Conservation (phyloP, 1,140 invertebrate genomes). For the Manduca sexta region DNA sequence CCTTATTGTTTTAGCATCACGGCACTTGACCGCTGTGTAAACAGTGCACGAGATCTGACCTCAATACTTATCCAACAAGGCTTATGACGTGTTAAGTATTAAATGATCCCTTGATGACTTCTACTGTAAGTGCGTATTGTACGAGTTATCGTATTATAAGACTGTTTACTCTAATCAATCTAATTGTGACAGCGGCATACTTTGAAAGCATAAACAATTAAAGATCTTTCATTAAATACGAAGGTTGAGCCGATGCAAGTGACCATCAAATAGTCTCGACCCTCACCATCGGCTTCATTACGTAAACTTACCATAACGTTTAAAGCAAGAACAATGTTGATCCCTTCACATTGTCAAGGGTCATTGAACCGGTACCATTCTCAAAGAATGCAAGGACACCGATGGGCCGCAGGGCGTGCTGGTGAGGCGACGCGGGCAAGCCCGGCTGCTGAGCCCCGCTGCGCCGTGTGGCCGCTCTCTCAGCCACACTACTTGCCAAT, state of each 20-base stretch:
- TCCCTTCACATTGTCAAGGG: conserved; percentile 52
- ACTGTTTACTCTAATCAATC: background rate
- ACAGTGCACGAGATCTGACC: conserved; percentile 51
- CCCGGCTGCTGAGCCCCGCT: background rate
- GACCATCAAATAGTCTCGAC: conserved; percentile 31
- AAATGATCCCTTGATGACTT: conserved; percentile 18
- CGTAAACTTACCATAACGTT: conserved; percentile 39
- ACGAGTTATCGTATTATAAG: no score
- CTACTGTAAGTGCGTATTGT: background rate
- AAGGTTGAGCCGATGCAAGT: conserved; percentile 1
- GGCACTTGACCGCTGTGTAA: conserved; percentile 44
- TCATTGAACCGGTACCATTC: conserved; percentile 54
- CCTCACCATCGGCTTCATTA: conserved; percentile 37
- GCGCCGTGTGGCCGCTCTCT: background rate
- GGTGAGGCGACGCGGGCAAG: background rate
- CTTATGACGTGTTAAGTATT: conserved; percentile 40
- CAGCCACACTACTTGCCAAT: background rate
- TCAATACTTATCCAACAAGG: conserved; percentile 54
- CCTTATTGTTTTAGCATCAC: conserved; percentile 41
- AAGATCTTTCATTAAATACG: background rate
- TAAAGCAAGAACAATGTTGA: conserved; percentile 27
- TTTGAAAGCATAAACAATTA: no score
- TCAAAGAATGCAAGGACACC: conserved; percentile 57
- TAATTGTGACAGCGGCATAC: background rate
- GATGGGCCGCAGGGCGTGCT: conserved; percentile 27